Conservation (phyloP, 2,113 vertebrate genomes). For the Zapornia atra region DNA sequence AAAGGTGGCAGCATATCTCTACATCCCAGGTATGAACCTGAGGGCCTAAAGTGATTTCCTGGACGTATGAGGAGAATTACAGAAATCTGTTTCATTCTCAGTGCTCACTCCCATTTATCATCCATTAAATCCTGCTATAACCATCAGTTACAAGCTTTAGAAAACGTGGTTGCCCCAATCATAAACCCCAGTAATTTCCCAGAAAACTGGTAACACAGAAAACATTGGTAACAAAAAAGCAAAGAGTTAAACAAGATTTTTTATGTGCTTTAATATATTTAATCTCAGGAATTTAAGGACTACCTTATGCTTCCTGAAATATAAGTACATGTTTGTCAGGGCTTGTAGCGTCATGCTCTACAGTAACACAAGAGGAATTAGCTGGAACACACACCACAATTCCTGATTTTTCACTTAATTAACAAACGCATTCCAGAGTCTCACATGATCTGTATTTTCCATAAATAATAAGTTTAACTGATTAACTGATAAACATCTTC, state of each 20-base stretch:
- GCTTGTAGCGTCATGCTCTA: neutral
- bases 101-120: neutral
- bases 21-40: neutral
- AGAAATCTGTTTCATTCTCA: neutral
- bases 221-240: neutral
- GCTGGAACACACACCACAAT: neutral
- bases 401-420: conserved; percentile 52
- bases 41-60: neutral
- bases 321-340: neutral
- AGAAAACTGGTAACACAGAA: neutral
- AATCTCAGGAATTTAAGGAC: neutral
- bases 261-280: neutral
- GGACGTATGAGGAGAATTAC: neutral
- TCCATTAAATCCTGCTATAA: neutral
- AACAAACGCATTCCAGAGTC: conserved; percentile 27
- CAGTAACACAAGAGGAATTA: neutral
- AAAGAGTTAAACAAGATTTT: neutral
- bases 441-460: neutral
- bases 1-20: neutral
- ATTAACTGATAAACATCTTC: conserved; percentile 53
- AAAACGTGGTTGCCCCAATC: neutral
- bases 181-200: neutral
- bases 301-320: neutral
- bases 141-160: neutral
- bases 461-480: conserved; percentile 49